phyloP scores from a whole-genome alignment of 2,113 vertebrate genomes.

The Hipposideros armiger region DNA sequence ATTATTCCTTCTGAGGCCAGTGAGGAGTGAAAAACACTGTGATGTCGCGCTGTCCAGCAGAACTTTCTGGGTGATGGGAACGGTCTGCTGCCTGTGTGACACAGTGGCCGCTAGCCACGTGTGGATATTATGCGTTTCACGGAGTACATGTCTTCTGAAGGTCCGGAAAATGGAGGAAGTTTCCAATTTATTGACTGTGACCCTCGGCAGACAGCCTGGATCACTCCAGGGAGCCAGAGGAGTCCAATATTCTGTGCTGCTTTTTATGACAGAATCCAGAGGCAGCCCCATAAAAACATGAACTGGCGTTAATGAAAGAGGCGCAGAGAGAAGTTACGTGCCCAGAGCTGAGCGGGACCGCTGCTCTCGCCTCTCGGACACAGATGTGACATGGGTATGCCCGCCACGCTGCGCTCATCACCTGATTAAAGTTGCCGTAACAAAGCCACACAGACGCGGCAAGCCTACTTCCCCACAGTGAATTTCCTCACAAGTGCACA shows the following conservation, averaged over 20 bases:
- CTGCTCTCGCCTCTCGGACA: not conserved
- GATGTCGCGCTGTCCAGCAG: fast-evolving
- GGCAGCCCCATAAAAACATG: not conserved
- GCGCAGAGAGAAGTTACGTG: fast-evolving
- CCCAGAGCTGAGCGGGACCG: fast-evolving
- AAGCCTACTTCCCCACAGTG: fast-evolving
- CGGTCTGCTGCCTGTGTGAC: fast-evolving
- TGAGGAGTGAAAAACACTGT: too few species aligned
- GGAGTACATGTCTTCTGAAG: slow-evolving; percentile 11
- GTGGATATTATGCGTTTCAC: not conserved
- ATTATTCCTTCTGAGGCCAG: fast-evolving
- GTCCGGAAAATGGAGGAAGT: slow-evolving; percentile 36
- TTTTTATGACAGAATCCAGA: not conserved
- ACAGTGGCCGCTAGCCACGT: fast-evolving
- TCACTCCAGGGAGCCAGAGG: not conserved
- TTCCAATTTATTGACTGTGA: not conserved
- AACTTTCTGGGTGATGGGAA: not conserved
- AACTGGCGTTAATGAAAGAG: fast-evolving
- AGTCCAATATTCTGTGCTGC: not conserved
- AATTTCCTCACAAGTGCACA: not conserved
- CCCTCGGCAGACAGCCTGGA: not conserved
- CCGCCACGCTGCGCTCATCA: fast-evolving
- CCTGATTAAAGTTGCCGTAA: not conserved
- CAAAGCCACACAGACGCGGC: fast-evolving
- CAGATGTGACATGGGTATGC: fast-evolving